These are phyloP conservation scores for Engraulis encrasicolus DNA, from an alignment of 2,113 vertebrate genomes.

Conservation along the genomic window DNA sequence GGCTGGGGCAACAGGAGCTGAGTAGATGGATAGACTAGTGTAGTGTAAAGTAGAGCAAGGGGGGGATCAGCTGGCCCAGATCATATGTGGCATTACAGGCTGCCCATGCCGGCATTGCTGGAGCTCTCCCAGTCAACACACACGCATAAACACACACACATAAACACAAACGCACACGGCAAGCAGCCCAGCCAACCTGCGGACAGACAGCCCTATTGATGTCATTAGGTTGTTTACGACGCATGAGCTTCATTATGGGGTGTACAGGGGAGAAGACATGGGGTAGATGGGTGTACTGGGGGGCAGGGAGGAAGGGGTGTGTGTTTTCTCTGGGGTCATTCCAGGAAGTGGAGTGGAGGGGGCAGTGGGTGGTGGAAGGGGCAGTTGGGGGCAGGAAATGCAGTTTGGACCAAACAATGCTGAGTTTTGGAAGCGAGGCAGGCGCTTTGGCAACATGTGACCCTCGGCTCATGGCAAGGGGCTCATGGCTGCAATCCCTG, in stretches of 20 bases:
- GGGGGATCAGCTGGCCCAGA: too few species aligned
- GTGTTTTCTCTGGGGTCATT: neutral
- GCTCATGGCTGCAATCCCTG: neutral
- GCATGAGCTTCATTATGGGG: too few species aligned
- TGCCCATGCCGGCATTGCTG: neutral
- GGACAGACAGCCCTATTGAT: neutral
- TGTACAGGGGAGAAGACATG: too few species aligned
- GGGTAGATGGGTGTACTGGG: too few species aligned
- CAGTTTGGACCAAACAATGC: neutral
- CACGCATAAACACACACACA: too few species aligned
- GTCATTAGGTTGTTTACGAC: neutral
- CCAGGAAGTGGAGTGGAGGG: neutral
- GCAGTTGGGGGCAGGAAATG: neutral
- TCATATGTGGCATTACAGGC: neutral
- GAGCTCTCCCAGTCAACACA: neutral
- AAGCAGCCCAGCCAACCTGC: neutral
- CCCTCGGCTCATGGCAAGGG: neutral
- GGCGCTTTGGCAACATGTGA: neutral
- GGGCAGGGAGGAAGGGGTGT: neutral
- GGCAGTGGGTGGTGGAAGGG: too few species aligned
- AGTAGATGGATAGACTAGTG: neutral
- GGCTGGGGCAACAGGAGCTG: neutral
- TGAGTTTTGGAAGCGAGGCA: neutral
- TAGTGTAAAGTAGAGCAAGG: too few species aligned
- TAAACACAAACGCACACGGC: too few species aligned